Evolutionary conservation across 2,113 vertebrate genomes (phyloP).

Genomic region (Chrysemys picta): DNA sequence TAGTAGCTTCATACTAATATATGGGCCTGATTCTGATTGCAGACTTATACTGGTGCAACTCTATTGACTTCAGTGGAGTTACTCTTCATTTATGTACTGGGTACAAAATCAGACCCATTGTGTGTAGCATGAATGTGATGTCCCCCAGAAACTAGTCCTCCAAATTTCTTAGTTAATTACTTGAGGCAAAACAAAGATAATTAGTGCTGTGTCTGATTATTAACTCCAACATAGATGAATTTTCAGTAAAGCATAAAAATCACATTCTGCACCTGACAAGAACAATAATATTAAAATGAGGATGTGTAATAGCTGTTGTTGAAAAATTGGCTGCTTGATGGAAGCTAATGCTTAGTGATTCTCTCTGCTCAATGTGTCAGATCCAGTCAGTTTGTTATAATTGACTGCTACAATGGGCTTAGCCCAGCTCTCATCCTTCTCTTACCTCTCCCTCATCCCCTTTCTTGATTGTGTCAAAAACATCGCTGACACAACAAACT

Average conservation of each 20-base stretch:
- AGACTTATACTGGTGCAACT: accelerated
- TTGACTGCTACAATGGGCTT: slow-evolving; percentile 30
- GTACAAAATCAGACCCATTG: not conserved
- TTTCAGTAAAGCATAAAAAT: slow-evolving; percentile 66
- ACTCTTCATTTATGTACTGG: not conserved
- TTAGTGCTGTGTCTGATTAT: slow-evolving; percentile 67
- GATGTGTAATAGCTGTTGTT: slow-evolving; percentile 39
- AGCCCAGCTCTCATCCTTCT: not conserved
- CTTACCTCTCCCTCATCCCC: accelerated
- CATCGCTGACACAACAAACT: not conserved
- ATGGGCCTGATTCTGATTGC: not conserved
- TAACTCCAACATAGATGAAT: slow-evolving; percentile 57
- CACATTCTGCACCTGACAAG: slow-evolving; percentile 55
- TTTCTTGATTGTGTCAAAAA: not conserved
- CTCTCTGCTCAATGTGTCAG: slow-evolving; percentile 8
- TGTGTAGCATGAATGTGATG: not conserved
- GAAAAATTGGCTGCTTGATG: slow-evolving; percentile 55
- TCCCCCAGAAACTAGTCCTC: slow-evolving; percentile 17
- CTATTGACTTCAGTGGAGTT: not conserved
- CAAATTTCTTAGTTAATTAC: slow-evolving; percentile 59
- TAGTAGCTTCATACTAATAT: not conserved
- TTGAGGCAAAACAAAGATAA: slow-evolving; percentile 68
- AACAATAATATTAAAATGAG: slow-evolving; percentile 69
- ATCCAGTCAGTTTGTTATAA: slow-evolving; percentile 30
- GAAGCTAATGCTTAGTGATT: slow-evolving; percentile 70